Percentiles rank a stretch among this genome's conserved stretches.
Conservation (phyloP, 2,113 vertebrate genomes). For the Columbina picui region DNA sequence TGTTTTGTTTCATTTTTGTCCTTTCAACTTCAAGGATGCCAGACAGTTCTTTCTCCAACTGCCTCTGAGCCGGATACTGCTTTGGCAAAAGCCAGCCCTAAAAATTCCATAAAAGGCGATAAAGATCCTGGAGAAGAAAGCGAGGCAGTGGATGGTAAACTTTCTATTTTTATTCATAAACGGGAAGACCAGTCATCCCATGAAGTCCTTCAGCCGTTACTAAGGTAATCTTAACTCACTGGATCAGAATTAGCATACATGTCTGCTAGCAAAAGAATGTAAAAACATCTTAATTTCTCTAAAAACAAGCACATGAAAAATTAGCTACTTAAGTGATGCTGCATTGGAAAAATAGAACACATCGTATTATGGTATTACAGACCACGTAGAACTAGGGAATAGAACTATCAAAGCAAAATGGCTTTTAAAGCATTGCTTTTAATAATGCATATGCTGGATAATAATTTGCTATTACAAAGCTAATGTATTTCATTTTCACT, state of each 20-base stretch:
- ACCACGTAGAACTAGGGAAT: neutral
- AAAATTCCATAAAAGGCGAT: conserved; percentile 90
- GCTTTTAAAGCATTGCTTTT: neutral
- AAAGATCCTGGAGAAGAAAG: conserved; percentile 93
- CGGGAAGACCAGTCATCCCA: conserved; percentile 97
- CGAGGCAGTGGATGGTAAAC: conserved; percentile 96
- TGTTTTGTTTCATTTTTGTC: neutral
- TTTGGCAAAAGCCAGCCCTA: conserved; percentile 88
- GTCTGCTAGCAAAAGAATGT: neutral
- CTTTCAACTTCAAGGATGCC: conserved; percentile 82
- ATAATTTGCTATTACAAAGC: neutral
- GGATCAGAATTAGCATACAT: neutral
- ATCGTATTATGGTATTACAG: neutral
- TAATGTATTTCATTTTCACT: neutral
- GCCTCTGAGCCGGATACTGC: conserved; percentile 91
- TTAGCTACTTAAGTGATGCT: neutral
- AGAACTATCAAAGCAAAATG: neutral
- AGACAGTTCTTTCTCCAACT: conserved; percentile 96
- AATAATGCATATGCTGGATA: neutral
- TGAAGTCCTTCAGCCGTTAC: conserved; percentile 94
- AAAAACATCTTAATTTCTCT: neutral
- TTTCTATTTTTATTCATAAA: conserved; percentile 98
- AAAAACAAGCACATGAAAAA: neutral
- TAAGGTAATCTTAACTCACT: conserved; percentile 81
- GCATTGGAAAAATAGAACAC: neutral